These are phyloP conservation scores for Lethrus apterus DNA, from an alignment of 1,140 invertebrate species.

Conservation along the genomic window DNA sequence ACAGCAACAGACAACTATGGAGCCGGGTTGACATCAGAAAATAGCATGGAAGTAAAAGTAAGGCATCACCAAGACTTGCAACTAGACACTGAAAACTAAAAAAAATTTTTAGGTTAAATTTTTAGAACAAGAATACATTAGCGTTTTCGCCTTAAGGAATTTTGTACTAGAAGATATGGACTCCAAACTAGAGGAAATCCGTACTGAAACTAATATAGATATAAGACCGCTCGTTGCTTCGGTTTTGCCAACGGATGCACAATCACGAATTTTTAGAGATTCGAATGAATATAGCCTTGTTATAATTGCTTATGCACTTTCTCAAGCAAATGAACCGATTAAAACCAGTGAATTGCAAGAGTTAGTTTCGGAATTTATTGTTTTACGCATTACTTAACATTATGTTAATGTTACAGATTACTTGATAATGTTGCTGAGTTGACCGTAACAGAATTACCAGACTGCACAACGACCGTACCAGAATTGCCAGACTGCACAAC, in stretches of 20 bases:
- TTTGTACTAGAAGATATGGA: constrained; percentile 19
- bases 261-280: neutral
- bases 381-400: neutral
- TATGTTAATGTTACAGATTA: neutral
- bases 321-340: constrained; percentile 18
- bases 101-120: constrained; percentile 19
- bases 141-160: constrained; percentile 17
- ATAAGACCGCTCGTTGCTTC: constrained; percentile 12
- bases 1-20: constrained; percentile 25
- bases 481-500: neutral
- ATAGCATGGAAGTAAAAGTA: constrained; percentile 15
- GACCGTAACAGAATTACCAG: neutral
- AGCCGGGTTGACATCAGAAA: neutral
- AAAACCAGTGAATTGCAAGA: constrained; percentile 14
- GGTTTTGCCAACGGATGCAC: neutral
- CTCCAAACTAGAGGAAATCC: constrained; percentile 15
- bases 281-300: constrained; percentile 5
- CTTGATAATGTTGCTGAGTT: neutral
- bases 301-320: constrained; percentile 25
- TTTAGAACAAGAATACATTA: constrained; percentile 18
- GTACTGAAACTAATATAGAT: neutral
- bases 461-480: neutral
- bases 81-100: neutral
- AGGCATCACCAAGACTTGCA: neutral
- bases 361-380: constrained; percentile 18